Evolutionary conservation across 2,888 invertebrate species (phyloP), one percentile per base, ranked within the genome.

Genomic region (Zhuqinia jingwanae): DNA sequence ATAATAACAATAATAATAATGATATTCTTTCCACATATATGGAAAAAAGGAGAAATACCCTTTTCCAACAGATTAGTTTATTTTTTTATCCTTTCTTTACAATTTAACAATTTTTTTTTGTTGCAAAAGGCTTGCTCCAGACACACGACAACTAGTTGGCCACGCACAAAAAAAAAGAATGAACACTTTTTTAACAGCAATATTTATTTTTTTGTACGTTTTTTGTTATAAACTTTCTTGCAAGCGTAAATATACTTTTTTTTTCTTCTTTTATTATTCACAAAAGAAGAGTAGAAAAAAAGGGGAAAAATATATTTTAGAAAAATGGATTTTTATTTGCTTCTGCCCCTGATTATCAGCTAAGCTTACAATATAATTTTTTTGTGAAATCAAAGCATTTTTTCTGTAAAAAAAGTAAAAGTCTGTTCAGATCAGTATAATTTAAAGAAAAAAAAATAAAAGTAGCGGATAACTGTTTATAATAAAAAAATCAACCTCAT

Each of bases 31-130:
- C 85, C 85, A 79, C 63, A 80, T 85, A 75, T 85, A 42, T 80
- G 85, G 76, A 85, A 80, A 75, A 47, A 42, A 22, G 47, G 63
- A 56, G 73, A 65, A 53, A 89, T 82, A 88, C 89, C 89, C 89
- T 90, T 90, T 91, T 91, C 91, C 91, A 91, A 89, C 89, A 91
- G 91, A 91, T 91, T 91, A 91, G 91, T 90, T 91, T 85, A 73
- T 88, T 89, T 88, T 85, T 47, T 45, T 70, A 25, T 85, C 78
- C 78, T 25, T 68, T 85, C 76, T 85, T 85, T 82, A 76, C 75
- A 84, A 75, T 85, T 87, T 87, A 80, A 87, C 68, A 76, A 76
- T 75, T 80, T 80, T 65, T 68, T 13, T 45, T 83, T 83, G 27
- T 56, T 76, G 22, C 22, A 56, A 47, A 73, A 56, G 65, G 50